Evolutionary conservation across 2,113 vertebrate species (phyloP), one percentile per base, ranked within the genome.

Genomic region (Tenebrosternarchus preto): DNA sequence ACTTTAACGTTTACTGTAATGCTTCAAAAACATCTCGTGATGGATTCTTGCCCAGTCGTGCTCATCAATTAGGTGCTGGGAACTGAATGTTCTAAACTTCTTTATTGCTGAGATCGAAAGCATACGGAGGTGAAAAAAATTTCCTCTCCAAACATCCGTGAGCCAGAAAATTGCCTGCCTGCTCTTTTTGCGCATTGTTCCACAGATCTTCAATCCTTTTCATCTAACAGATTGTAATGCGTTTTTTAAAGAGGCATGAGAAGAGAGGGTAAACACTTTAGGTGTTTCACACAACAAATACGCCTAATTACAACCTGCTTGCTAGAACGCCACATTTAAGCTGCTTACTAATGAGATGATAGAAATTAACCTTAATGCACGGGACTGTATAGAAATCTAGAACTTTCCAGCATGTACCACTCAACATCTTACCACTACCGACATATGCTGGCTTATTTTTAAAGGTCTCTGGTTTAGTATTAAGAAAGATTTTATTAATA

Each of bases 121-220:
- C 64, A 39, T 39, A 39, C n/a, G 64, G 64, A 39, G 29, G 17
- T 31, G 31, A 33, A 68, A 68, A 36, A 39, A 50, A 50, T 1
- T 20, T 33, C 11, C 17, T 66, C 31, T 66, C 27, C 29, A 66
- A 66, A 66, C 63, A 31, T 66, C 63, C 63, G 8, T 16, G 63
- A 19, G 63, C 25, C 17, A 15, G 31, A 68, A 39, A 68, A 50
- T 50, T 50, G 39, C 74, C 5, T n/a, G 39, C 11, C 9, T 55
- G 16, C 36, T 68, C 50, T 67, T 68, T 43, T 20, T 53, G 76
- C 1, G 64, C 27, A 36, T 77, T 77, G 43, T 55, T 77, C 46
- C n/a, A 29, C 27, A 57, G n/a, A 31, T 24, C 43, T 64, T 77
- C 39, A 9, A 33, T 68, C 2, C 33, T 53, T 27, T 4, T 56